Conservation (phyloP, 35 echinoderm and acorn worm genomes). For the Heliocidaris erythrogramma region DNA sequence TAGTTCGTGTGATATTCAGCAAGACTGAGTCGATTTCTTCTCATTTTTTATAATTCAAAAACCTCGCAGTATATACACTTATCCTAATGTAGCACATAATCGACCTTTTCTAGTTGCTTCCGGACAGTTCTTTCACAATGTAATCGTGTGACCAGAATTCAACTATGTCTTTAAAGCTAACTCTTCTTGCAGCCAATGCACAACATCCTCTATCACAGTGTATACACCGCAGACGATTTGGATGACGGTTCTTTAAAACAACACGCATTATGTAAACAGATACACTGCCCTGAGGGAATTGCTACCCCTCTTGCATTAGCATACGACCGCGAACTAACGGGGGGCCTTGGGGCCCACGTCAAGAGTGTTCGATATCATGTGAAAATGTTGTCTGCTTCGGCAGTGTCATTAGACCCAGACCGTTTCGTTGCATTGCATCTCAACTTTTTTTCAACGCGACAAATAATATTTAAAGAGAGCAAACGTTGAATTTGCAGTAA, state of each 20-base stretch:
- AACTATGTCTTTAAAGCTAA: not conserved
- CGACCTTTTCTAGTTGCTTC: no score
- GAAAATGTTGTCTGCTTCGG: not conserved
- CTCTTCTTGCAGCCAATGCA: not conserved
- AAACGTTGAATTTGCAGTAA: no score
- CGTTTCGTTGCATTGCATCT: no score
- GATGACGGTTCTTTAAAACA: not conserved
- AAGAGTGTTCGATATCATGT: not conserved
- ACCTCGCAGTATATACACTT: no score
- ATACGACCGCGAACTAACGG: not conserved
- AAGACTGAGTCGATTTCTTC: no score
- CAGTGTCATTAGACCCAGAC: not conserved
- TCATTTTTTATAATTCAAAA: no score
- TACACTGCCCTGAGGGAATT: not conserved
- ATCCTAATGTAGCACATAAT: no score
- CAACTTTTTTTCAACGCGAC: no score
- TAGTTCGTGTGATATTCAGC: no score
- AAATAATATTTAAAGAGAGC: no score
- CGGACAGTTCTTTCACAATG: no score
- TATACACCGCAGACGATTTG: not conserved
- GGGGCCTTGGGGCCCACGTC: not conserved
- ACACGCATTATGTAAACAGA: not conserved
- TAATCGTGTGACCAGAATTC: no score
- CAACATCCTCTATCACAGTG: not conserved
- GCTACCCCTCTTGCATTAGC: not conserved